A percentile compares a stretch with the other conserved stretches of the same genome.
Conservation (phyloP, 2,888 invertebrate species). For the Polydrusus pterygomalis region DNA sequence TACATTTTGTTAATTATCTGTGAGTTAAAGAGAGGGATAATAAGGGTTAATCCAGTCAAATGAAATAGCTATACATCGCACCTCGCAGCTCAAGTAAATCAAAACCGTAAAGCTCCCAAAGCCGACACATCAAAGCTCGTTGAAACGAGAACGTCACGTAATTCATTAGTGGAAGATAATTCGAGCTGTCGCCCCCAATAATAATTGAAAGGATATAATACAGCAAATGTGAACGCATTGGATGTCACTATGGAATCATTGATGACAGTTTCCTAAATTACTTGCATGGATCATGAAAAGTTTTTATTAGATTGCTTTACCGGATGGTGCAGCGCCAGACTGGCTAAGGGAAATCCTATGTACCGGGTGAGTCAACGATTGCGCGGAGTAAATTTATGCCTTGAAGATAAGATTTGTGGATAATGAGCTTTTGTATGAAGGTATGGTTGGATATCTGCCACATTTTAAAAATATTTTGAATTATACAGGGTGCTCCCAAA, state of each 20-base stretch:
- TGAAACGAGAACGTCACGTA: constrained; percentile 50
- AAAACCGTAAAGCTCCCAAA: constrained; percentile 27
- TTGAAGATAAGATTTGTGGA: too few relatives aligned
- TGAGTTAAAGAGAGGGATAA: background rate
- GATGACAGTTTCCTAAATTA: constrained; percentile 12
- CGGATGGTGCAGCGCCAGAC: too few relatives aligned
- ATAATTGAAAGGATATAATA: constrained; percentile 50
- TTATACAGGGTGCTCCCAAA: too few relatives aligned
- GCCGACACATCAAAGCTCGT: constrained; percentile 49
- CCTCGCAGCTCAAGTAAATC: constrained; percentile 18
- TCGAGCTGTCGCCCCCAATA: constrained; percentile 49
- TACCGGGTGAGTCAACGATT: too few relatives aligned
- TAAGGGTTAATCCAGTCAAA: background rate
- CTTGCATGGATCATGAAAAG: constrained; percentile 3
- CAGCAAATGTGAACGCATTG: constrained; percentile 40
- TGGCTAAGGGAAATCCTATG: too few relatives aligned
- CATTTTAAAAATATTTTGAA: too few relatives aligned
- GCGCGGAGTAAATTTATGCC: too few relatives aligned
- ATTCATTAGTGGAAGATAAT: constrained; percentile 53
- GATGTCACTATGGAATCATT: constrained; percentile 15
- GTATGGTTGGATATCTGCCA: too few relatives aligned
- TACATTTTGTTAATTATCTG: too few relatives aligned
- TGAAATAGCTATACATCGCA: constrained; percentile 12
- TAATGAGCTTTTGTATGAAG: too few relatives aligned
- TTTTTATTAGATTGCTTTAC: constrained; percentile 14